Evolutionary conservation across 2,113 vertebrate species (phyloP).

Genomic region (Actenoides lindsayi): DNA sequence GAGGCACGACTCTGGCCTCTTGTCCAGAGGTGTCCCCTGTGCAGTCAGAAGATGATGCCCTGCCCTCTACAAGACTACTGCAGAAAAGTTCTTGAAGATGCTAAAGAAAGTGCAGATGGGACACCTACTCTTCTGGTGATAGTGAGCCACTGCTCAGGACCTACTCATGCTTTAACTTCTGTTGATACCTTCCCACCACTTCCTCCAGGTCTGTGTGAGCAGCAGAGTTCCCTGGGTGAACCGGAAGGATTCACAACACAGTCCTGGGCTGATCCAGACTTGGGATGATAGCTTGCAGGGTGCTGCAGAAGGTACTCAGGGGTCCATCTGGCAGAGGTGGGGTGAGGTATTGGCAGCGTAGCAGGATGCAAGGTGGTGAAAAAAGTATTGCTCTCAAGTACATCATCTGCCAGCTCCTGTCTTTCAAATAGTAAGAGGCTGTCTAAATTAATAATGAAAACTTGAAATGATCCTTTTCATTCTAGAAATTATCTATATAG

Average conservation of each 20-base stretch:
- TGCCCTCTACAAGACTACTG: not conserved
- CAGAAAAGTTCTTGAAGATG: not conserved
- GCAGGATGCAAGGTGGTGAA: not conserved
- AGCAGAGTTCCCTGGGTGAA: not conserved
- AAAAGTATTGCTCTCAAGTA: fast-evolving
- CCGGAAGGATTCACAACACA: fast-evolving
- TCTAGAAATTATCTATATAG: not conserved
- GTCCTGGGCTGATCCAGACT: not conserved
- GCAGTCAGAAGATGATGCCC: fast-evolving
- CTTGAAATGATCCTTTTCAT: not conserved
- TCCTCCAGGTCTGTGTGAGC: not conserved
- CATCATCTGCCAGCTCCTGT: fast-evolving
- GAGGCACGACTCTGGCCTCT: not conserved
- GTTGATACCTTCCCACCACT: fast-evolving
- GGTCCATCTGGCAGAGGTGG: not conserved
- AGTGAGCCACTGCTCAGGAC: not conserved
- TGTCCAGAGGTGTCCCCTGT: fast-evolving
- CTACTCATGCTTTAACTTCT: not conserved
- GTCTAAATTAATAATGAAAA: not conserved
- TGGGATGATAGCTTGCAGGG: not conserved
- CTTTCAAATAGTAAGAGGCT: not conserved
- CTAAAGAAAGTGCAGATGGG: not conserved
- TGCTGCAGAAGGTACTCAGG: not conserved
- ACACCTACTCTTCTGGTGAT: not conserved
- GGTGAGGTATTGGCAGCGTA: fast-evolving